Percentiles rank a stretch among this genome's conserved stretches.
phyloP scores from a whole-genome alignment of 2,113 vertebrate species.

The Tretioscincus oriximinensis region DNA sequence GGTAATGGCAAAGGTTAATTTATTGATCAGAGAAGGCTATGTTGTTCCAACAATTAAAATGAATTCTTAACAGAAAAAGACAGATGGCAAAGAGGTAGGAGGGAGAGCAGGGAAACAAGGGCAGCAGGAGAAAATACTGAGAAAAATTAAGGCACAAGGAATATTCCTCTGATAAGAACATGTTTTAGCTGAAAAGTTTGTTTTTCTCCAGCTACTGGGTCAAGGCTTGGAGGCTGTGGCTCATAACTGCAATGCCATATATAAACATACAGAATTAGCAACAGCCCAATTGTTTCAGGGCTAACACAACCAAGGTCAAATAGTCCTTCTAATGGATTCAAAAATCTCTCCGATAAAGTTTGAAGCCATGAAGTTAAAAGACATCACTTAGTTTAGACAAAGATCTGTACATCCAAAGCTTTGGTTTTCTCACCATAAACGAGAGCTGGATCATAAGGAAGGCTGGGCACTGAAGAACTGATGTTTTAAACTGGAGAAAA shows the following conservation, averaged over 20 bases:
- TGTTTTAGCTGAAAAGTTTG: background rate
- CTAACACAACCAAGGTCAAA: background rate
- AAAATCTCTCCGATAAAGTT: too few species aligned
- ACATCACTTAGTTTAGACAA: too few species aligned
- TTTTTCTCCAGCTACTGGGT: background rate
- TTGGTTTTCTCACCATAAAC: too few species aligned
- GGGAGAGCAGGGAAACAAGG: background rate
- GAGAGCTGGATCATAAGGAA: too few species aligned
- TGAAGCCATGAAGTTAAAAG: too few species aligned
- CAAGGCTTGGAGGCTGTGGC: background rate
- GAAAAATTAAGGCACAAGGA: background rate
- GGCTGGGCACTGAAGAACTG: too few species aligned
- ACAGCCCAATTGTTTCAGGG: too few species aligned
- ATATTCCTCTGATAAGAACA: background rate
- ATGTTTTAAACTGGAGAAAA: too few species aligned
- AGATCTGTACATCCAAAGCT: too few species aligned
- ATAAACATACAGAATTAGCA: too few species aligned
- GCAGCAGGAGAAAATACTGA: background rate
- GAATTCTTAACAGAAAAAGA: background rate
- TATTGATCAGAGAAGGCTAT: slow-evolving; percentile 33
- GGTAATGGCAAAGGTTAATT: slow-evolving; percentile 44
- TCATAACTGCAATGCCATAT: too few species aligned
- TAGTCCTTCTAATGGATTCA: background rate
- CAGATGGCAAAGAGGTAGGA: background rate
- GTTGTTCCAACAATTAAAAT: slow-evolving; percentile 41